Conservation (phyloP, 2,888 invertebrate species). For the Quadroppia sp. region DNA sequence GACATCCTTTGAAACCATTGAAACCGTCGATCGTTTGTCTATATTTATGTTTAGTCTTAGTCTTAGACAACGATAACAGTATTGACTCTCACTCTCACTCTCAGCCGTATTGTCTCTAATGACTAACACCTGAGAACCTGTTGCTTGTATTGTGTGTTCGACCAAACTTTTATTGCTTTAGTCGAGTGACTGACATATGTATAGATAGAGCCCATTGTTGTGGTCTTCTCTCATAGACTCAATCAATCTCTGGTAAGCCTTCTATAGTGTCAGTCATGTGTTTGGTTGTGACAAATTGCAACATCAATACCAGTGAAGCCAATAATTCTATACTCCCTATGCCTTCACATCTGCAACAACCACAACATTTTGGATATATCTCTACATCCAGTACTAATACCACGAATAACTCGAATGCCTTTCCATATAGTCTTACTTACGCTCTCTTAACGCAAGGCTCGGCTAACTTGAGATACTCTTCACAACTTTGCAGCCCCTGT, state of each 20-base stretch:
- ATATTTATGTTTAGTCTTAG: background rate
- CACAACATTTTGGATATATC: slow-evolving; percentile 30
- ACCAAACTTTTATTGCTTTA: background rate
- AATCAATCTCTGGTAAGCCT: background rate
- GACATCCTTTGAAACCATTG: background rate
- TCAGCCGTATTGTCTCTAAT: background rate
- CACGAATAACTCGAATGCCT: slow-evolving; percentile 21
- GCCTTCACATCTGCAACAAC: slow-evolving; percentile 28
- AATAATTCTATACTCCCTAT: slow-evolving; percentile 13
- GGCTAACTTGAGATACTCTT: slow-evolving; percentile 15
- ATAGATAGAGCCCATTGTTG: background rate
- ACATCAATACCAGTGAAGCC: slow-evolving; percentile 32
- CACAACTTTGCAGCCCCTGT: slow-evolving; percentile 14
- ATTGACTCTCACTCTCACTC: background rate
- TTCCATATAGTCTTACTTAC: slow-evolving; percentile 38
- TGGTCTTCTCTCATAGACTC: background rate
- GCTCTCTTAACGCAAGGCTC: slow-evolving; percentile 38
- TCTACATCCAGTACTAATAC: background rate
- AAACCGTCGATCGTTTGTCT: background rate
- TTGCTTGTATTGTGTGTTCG: background rate
- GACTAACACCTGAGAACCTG: background rate
- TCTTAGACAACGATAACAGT: background rate
- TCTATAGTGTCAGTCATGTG: slow-evolving; percentile 30
- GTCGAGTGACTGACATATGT: background rate
- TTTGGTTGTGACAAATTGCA: slow-evolving; percentile 34